These are phyloP conservation scores for Drosophila koepferae DNA, from an alignment of 2,888 invertebrate genomes.

Conservation along the genomic window DNA sequence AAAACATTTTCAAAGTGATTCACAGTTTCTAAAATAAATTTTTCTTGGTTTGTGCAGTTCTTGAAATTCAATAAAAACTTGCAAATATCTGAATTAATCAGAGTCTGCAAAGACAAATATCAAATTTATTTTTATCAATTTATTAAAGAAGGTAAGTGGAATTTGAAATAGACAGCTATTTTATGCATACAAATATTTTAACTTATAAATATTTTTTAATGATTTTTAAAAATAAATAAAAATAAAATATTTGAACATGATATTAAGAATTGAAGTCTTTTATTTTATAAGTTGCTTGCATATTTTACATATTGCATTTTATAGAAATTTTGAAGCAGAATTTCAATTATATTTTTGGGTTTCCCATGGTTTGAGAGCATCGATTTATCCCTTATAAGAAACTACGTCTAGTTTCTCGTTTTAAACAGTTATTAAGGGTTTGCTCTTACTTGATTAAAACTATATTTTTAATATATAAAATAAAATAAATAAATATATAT, in stretches of 20 bases:
- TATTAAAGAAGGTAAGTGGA: conserved; percentile 32
- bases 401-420: no score
- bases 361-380: no score
- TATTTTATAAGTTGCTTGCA: not conserved
- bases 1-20: conserved; percentile 31
- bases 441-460: no score
- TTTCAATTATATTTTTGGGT: no score
- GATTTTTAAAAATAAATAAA: no score
- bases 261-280: not conserved
- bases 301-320: no score
- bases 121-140: not conserved
- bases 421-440: no score
- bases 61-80: not conserved
- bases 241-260: not conserved
- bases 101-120: conserved; percentile 1
- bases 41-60: conserved; percentile 40
- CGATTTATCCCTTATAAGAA: no score
- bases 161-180: not conserved
- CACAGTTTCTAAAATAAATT: conserved; percentile 15
- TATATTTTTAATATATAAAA: no score
- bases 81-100: conserved; percentile 2
- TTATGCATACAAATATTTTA: not conserved
- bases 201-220: not conserved
- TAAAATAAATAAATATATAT: no score
- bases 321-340: no score